These are phyloP conservation scores for Elysia crispata DNA, from an alignment of 2,888 invertebrate genomes.

Conservation along the genomic window DNA sequence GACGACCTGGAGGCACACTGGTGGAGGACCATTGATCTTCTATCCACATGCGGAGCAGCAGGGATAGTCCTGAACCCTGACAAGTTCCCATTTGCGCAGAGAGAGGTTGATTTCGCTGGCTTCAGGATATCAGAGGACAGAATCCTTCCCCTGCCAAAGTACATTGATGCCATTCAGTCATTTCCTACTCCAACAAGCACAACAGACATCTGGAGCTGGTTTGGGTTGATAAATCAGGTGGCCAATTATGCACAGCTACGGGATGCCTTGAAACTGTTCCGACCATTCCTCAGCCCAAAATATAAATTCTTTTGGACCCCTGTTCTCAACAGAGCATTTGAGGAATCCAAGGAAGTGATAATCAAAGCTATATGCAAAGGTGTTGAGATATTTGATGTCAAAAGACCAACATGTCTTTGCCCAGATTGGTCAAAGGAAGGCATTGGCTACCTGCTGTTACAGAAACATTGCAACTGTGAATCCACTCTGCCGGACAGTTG, in stretches of 20 bases:
- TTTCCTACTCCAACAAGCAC: not conserved
- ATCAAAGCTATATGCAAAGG: not conserved
- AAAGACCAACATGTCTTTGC: not conserved
- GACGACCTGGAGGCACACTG: not conserved
- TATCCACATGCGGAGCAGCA: not conserved
- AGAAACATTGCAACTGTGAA: not conserved
- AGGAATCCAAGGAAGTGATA: not conserved
- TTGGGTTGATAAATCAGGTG: constrained; percentile 6
- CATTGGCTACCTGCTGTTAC: not conserved
- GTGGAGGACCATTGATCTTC: constrained; percentile 11
- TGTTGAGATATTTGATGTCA: constrained; percentile 1
- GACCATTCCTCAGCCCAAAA: constrained; percentile 9
- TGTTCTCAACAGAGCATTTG: not conserved
- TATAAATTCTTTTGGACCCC: constrained; percentile 16
- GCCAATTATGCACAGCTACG: constrained; percentile 5
- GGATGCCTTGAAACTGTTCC: not conserved
- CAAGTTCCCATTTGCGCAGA: not conserved
- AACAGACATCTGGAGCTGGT: not conserved
- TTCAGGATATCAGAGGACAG: not conserved
- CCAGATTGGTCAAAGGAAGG: not conserved
- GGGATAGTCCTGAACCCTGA: not conserved
- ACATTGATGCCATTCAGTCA: not conserved
- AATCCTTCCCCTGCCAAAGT: not conserved
- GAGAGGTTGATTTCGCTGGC: not conserved
- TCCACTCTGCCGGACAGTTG: not conserved